phyloP scores from a whole-genome alignment of 1,140 invertebrate species.

The Campoletis sonorensis region DNA sequence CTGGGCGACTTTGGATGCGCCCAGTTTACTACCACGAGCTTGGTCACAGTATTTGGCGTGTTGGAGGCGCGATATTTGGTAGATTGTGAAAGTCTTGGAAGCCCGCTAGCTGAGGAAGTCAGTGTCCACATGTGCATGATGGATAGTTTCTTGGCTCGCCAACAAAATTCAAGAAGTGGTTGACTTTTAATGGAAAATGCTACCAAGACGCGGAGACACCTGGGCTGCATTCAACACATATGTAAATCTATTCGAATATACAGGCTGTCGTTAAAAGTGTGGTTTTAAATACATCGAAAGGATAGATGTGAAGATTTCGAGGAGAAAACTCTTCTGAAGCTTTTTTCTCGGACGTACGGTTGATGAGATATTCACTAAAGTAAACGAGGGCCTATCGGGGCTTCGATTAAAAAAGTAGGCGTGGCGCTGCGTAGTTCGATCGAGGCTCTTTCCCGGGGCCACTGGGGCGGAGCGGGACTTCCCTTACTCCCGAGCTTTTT shows the following conservation, averaged over 20 bases:
- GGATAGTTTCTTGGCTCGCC: slow-evolving; percentile 22
- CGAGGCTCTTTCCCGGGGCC: no score
- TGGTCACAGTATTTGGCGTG: not conserved
- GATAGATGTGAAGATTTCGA: no score
- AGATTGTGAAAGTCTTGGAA: not conserved
- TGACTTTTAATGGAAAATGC: slow-evolving; percentile 44
- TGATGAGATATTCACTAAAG: no score
- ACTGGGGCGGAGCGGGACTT: no score
- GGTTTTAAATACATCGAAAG: no score
- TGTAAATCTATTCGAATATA: not conserved
- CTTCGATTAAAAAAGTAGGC: no score
- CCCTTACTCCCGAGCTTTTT: no score
- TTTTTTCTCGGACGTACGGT: no score
- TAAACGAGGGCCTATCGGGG: no score
- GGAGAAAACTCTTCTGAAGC: no score
- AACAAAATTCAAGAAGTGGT: slow-evolving; percentile 22
- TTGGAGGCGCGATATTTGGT: slow-evolving; percentile 8
- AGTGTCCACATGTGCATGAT: slow-evolving; percentile 27
- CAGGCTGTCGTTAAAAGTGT: not conserved
- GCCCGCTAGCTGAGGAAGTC: not conserved
- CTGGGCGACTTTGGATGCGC: not conserved
- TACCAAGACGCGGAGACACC: slow-evolving; percentile 12
- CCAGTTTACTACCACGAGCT: not conserved
- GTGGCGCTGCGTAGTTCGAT: no score
- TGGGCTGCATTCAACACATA: not conserved